A percentile compares a stretch with the other conserved stretches of the same genome.
Evolutionary conservation across 2,113 vertebrate species (phyloP).

Genomic region (Loxodonta africana): DNA sequence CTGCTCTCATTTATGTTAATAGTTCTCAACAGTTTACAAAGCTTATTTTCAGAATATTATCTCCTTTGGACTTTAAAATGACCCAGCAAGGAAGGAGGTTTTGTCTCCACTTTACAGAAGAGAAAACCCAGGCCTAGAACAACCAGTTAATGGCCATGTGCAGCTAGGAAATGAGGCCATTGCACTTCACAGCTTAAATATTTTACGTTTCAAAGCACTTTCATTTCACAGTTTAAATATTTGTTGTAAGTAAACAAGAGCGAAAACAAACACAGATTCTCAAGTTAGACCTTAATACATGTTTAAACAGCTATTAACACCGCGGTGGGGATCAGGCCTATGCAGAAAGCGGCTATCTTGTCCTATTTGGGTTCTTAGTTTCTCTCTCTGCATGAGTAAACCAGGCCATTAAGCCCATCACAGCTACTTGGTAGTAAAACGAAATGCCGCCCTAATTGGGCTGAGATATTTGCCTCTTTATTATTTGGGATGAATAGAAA

Average conservation of each 20-base stretch:
- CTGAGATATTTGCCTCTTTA: background rate
- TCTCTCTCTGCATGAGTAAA: background rate
- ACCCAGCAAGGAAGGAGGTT: background rate
- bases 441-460: background rate
- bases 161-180: background rate
- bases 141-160: background rate
- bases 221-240: background rate
- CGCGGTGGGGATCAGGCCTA: background rate
- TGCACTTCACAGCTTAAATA: background rate
- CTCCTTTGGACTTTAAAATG: background rate
- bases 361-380: background rate
- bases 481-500: background rate
- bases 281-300: background rate
- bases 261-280: background rate
- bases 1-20: background rate
- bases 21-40: background rate
- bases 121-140: background rate
- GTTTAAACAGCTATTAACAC: background rate
- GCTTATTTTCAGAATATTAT: background rate
- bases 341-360: background rate
- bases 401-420: background rate
- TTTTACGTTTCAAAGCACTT: conserved; percentile 40
- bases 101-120: background rate
- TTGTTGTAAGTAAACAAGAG: background rate
- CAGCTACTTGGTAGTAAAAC: background rate